phyloP scores from a whole-genome alignment of 2,888 invertebrate genomes.

The Isotomurus palustris region DNA sequence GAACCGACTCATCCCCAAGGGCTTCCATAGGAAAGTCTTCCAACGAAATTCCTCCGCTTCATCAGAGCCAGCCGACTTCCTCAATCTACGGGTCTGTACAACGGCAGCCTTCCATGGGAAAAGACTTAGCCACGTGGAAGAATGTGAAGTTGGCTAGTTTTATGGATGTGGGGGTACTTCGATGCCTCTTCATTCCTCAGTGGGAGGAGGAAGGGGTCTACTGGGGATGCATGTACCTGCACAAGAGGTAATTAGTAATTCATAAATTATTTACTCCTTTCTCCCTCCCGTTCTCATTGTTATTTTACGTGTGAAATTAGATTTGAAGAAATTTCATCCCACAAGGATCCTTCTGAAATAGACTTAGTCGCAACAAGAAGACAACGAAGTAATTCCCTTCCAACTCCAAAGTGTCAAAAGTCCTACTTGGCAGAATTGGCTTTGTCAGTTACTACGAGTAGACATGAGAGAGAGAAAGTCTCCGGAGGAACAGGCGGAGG shows the following conservation, averaged over 20 bases:
- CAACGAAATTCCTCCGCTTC: neutral
- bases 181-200: conserved; percentile 91
- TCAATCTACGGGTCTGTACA: conserved; percentile 19
- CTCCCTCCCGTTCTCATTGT: neutral
- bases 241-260: conserved; percentile 70
- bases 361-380: conserved; percentile 50
- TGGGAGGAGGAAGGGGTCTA: conserved; percentile 98
- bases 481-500: conserved; percentile 21
- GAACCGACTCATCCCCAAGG: conserved; percentile 46
- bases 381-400: conserved; percentile 85
- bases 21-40: conserved; percentile 41
- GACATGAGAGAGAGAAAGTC: conserved; percentile 25
- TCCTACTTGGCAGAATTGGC: conserved; percentile 53
- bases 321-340: conserved; percentile 42
- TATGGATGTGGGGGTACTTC: conserved; percentile 89
- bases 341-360: conserved; percentile 32
- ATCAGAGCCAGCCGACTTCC: too few species aligned
- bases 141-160: conserved; percentile 85
- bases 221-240: conserved; percentile 91
- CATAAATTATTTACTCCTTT: conserved; percentile 4
- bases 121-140: conserved; percentile 30
- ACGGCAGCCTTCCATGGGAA: conserved; percentile 9
- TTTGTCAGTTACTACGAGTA: conserved; percentile 7
- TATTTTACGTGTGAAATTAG: conserved; percentile 13
- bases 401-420: conserved; percentile 87